Evolutionary conservation across 2,113 vertebrate genomes (phyloP).

Genomic region (Cyprinodon tularosa): DNA sequence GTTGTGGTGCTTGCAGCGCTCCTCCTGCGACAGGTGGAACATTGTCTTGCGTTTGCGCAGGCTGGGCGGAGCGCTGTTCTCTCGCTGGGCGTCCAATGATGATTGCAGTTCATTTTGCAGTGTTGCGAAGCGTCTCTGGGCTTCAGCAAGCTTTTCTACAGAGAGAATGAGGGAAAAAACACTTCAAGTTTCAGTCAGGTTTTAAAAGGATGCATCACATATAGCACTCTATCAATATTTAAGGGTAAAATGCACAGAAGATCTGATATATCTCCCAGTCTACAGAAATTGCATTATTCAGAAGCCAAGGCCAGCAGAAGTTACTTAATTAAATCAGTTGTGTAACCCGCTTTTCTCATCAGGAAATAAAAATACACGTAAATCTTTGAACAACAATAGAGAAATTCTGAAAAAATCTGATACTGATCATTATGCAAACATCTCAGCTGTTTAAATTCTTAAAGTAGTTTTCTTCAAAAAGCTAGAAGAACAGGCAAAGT

Average conservation of each 20-base stretch:
- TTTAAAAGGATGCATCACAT: not conserved
- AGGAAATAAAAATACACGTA: not conserved
- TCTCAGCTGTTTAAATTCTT: not conserved
- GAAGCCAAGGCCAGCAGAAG: not conserved
- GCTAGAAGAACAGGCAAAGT: not conserved
- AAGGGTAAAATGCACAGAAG: not conserved
- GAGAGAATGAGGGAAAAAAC: not conserved
- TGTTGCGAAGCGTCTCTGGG: slow-evolving; percentile 92
- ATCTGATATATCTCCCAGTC: not conserved
- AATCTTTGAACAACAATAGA: not conserved
- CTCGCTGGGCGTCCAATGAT: slow-evolving; percentile 92
- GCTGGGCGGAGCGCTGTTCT: slow-evolving; percentile 83
- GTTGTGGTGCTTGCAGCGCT: slow-evolving; percentile 95
- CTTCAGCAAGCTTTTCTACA: slow-evolving; percentile 95
- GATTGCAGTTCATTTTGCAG: slow-evolving; percentile 96
- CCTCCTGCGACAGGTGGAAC: slow-evolving; percentile 94
- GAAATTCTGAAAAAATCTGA: not conserved
- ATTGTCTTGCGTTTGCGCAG: slow-evolving; percentile 89
- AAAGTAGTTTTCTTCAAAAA: not conserved
- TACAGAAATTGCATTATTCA: not conserved
- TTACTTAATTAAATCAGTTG: not conserved
- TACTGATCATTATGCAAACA: not conserved
- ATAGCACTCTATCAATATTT: not conserved
- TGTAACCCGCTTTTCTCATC: not conserved
- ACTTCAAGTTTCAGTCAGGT: not conserved